Conservation (phyloP, 2,797 vertebrate species). For the Avahi laniger region DNA sequence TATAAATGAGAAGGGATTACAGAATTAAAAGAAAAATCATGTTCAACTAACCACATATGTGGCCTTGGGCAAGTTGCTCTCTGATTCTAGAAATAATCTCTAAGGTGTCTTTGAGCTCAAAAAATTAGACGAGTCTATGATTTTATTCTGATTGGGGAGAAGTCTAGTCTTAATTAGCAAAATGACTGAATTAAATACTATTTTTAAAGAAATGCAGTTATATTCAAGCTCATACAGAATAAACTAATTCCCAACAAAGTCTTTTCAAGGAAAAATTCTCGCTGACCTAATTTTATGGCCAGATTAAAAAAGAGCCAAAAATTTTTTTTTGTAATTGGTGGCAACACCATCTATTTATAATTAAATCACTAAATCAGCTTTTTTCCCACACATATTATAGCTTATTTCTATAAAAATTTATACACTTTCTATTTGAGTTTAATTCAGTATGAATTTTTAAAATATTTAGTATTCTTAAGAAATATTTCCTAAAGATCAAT, state of each 20-base stretch:
- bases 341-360: background rate
- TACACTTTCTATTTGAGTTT: background rate
- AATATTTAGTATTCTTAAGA: background rate
- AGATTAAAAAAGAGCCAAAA: constrained; percentile 21
- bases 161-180: constrained; percentile 70
- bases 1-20: background rate
- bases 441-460: background rate
- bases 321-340: background rate
- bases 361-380: background rate
- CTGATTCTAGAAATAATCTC: constrained; percentile 57
- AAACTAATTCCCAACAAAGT: background rate
- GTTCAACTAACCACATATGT: constrained; percentile 18
- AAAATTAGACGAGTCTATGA: constrained; percentile 46
- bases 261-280: constrained; percentile 35
- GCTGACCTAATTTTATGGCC: constrained; percentile 23
- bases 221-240: background rate
- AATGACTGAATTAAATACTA: constrained; percentile 53
- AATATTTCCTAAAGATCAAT: constrained; percentile 1
- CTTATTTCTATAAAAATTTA: background rate
- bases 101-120: constrained; percentile 45
- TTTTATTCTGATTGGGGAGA: constrained; percentile 57
- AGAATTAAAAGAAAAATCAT: background rate
- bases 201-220: constrained; percentile 48
- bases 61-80: constrained; percentile 60
- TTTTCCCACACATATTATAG: background rate